These are phyloP conservation scores for Tipula vernalis DNA, from an alignment of 2,888 invertebrate species.

Conservation along the genomic window DNA sequence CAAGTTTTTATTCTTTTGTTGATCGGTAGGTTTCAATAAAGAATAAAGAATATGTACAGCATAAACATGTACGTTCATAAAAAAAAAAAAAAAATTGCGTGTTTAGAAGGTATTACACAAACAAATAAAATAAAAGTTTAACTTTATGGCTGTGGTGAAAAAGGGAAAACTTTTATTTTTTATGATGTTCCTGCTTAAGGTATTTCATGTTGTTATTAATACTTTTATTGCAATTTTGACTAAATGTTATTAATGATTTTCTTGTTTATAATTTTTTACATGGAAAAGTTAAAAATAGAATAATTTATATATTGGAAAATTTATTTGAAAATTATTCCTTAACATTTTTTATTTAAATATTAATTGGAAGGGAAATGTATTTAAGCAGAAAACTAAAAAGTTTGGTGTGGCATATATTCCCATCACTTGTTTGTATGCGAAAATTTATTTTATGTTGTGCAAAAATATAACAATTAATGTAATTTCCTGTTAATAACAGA, in stretches of 20 bases:
- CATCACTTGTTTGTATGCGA: not conserved
- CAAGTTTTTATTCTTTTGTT: not conserved
- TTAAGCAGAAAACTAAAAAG: not conserved
- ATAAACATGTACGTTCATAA: not conserved
- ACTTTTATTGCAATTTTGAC: not conserved
- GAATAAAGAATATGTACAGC: not conserved
- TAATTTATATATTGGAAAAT: not conserved
- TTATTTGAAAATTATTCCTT: not conserved
- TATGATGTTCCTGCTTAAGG: not conserved
- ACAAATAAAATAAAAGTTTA: not conserved
- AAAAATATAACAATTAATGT: not conserved
- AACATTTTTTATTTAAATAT: not conserved
- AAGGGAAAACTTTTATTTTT: not conserved
- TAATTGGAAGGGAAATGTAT: not conserved
- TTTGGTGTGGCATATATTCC: not conserved
- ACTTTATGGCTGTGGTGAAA: not conserved
- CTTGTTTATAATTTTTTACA: not conserved
- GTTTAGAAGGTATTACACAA: not conserved
- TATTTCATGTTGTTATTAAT: not conserved
- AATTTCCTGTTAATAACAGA: not conserved
- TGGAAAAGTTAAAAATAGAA: not conserved
- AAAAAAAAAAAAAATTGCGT: not conserved
- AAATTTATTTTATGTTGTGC: not conserved
- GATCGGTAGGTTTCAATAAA: not conserved
- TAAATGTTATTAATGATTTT: not conserved